phyloP scores from a whole-genome alignment of 2,888 invertebrate species.

The Caenorhabditis imperialis region DNA sequence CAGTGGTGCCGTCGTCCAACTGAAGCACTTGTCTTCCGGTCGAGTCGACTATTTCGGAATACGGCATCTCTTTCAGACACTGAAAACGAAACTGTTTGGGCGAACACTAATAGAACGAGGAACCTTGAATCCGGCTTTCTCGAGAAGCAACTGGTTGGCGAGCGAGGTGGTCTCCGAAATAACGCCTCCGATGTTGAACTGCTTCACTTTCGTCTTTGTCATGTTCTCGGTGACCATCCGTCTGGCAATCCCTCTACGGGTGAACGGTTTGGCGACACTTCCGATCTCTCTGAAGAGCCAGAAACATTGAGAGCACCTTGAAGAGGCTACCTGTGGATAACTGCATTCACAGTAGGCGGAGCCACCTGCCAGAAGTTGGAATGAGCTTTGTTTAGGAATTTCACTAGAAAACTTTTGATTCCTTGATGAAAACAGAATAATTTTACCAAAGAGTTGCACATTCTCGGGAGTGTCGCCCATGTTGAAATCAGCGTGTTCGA shows the following conservation, averaged over 20 bases:
- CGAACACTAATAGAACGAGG: neutral
- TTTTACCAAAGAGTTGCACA: slow-evolving; percentile 6
- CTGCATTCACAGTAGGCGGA: slow-evolving; percentile 6
- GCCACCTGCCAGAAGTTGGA: slow-evolving; percentile 33
- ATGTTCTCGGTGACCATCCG: slow-evolving; percentile 16
- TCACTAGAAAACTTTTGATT: slow-evolving; percentile 13
- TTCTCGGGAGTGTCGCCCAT: slow-evolving; percentile 11
- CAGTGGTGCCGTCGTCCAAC: slow-evolving; percentile 28
- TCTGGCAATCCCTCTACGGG: slow-evolving; percentile 20
- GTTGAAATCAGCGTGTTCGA: slow-evolving; percentile 26
- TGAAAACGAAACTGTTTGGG: neutral
- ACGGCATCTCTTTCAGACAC: slow-evolving; percentile 39
- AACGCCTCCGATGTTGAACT: slow-evolving; percentile 31
- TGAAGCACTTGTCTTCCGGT: slow-evolving; percentile 25
- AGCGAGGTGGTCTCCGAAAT: slow-evolving; percentile 32
- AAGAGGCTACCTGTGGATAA: slow-evolving; percentile 12
- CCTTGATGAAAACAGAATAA: too few relatives aligned
- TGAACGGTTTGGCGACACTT: slow-evolving; percentile 26
- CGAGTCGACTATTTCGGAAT: slow-evolving; percentile 22
- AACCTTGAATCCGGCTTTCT: slow-evolving; percentile 34
- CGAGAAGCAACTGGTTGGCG: slow-evolving; percentile 24
- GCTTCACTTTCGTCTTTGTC: slow-evolving; percentile 23
- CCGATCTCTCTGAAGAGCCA: slow-evolving; percentile 18
- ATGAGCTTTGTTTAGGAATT: slow-evolving; percentile 26
- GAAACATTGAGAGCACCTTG: neutral